Base-by-base conservation (phyloP, 2,888 invertebrate genomes). In the Cactoblastis cactorum region DNA sequence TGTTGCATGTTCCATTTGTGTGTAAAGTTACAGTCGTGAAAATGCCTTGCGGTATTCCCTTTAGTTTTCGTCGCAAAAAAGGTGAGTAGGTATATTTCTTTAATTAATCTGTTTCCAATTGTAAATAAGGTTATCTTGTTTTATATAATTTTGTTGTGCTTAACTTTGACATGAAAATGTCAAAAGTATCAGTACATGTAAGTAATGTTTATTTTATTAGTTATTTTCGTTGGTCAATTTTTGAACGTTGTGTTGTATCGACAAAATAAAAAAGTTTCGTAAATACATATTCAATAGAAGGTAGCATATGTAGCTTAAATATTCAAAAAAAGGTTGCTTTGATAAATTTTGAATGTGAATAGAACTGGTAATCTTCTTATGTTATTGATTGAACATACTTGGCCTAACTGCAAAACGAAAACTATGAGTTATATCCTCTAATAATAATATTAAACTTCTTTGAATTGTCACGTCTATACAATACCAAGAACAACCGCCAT, bases 61-160 rank as follows among this genome's bases (percentile, higher is more conserved):
- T 82, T 53, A 71, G 69, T 57, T 70, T 80, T 61, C 71, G 76
- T 47, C 63, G 73, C 47, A 80, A 71, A 65, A 82, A 79, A 77
- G 76, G 83, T 83, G 49, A 58, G 50, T 32, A n/a, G n/a, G n/a
- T n/a, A n/a, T n/a, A n/a, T n/a, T n/a, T n/a, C 14, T 35, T 32
- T 35, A 46, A 28, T 6, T 34, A 9, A 37, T 15, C 32, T 45
- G 45, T 48, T 52, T 45, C 33, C 51, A 53, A 37, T 35, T 38
- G 24, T 15, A 37, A 24, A 48, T 43, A 43, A 14, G 43, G 43
- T 43, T 32, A 43, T 43, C 43, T 43, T 28, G 39, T 15, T 11
- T 43, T 28, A 17, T 11, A 9, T 22, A 28, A 14, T 2, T 14
- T 15, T 43, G 11, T 5, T 24, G 9, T 41, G 41, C 41, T 24